Percentiles rank a stretch among this genome's conserved stretches.
Conservation (phyloP, 2,113 vertebrate species). For the Zapornia atra region DNA sequence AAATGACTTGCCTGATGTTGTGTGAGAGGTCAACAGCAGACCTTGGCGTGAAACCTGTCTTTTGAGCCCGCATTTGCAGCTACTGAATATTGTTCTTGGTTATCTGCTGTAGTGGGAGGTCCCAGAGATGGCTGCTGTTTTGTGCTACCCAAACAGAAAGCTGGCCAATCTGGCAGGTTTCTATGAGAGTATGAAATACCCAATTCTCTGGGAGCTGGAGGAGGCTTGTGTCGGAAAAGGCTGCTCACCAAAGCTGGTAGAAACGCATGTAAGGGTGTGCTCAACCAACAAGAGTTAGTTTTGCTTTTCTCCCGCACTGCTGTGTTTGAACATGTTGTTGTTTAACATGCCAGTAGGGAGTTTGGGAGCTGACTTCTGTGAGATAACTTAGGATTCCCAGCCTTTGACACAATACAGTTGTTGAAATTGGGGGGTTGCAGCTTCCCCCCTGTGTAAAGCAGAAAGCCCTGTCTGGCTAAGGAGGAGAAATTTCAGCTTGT, state of each 20-base stretch:
- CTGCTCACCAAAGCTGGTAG: background rate
- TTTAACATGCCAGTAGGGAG: background rate
- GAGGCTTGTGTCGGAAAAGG: background rate
- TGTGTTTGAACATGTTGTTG: constrained; percentile 6
- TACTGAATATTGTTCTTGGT: background rate
- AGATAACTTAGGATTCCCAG: background rate
- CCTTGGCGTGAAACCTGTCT: accelerated
- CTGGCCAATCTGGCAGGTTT: background rate
- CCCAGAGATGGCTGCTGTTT: background rate
- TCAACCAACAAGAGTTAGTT: background rate
- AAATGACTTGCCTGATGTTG: background rate
- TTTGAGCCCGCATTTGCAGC: background rate
- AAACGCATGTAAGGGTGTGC: background rate
- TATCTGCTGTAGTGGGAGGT: background rate
- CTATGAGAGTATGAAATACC: background rate
- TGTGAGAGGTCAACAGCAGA: background rate
- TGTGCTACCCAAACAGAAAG: background rate
- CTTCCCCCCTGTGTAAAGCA: background rate
- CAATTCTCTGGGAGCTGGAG: background rate
- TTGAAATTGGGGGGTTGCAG: background rate
- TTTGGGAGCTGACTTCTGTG: background rate
- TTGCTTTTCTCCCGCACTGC: background rate
- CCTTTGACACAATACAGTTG: background rate
- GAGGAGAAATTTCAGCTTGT: background rate
- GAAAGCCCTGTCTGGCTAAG: background rate